These are phyloP conservation scores for Hypena proboscidalis DNA, from an alignment of 2,888 invertebrate genomes.

Conservation along the genomic window DNA sequence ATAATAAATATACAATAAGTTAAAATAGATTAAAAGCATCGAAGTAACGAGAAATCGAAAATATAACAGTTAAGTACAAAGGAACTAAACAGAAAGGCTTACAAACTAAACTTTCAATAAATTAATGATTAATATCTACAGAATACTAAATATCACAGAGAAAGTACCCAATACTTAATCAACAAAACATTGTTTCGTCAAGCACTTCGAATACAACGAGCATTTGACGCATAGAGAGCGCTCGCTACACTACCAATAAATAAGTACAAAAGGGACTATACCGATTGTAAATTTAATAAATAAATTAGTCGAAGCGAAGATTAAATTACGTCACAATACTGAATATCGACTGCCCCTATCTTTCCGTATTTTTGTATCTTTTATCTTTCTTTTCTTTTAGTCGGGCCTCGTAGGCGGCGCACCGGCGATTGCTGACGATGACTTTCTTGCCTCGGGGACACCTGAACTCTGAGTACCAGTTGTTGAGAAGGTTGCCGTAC, in stretches of 20 bases:
- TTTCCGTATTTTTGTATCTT: constrained; percentile 40
- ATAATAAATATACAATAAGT: constrained; percentile 51
- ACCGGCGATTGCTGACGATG: constrained; percentile 51
- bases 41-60: constrained; percentile 46
- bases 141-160: constrained; percentile 85
- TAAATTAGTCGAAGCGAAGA: constrained; percentile 41
- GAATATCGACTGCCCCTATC: constrained; percentile 43
- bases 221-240: constrained; percentile 61
- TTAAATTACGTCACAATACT: constrained; percentile 39
- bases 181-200: constrained; percentile 78
- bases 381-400: constrained; percentile 59
- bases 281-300: constrained; percentile 49
- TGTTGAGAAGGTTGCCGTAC: constrained; percentile 85
- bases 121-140: constrained; percentile 78
- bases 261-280: constrained; percentile 57
- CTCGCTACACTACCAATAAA: constrained; percentile 55
- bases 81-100: constrained; percentile 72
- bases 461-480: constrained; percentile 83
- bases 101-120: constrained; percentile 75
- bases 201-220: constrained; percentile 63
- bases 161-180: constrained; percentile 83
- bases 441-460: constrained; percentile 66
- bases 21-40: constrained; percentile 43
- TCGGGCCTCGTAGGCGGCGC: constrained; percentile 58
- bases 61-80: constrained; percentile 57